Percentiles rank a stretch among this genome's conserved stretches.
These are phyloP conservation scores for Petrophora chlorosata DNA, from an alignment of 2,888 invertebrate species.

Conservation along the genomic window DNA sequence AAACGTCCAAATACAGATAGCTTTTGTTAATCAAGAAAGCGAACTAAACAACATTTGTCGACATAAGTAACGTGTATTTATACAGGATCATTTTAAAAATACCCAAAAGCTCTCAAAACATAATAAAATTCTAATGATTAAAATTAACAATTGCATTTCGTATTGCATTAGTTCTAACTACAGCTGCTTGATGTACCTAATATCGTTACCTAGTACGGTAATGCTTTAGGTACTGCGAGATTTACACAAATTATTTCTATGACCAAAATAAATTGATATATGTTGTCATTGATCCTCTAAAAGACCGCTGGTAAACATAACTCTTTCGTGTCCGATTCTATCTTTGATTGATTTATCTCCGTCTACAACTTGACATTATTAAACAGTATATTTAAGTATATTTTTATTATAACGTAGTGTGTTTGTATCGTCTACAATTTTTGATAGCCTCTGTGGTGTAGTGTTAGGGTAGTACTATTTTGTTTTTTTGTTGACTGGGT, in stretches of 20 bases:
- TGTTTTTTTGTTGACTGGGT: too few species aligned
- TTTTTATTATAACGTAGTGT: background rate
- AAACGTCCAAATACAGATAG: too few species aligned
- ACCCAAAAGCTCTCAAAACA: too few species aligned
- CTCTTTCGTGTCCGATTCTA: conserved; percentile 19
- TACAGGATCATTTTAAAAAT: too few species aligned
- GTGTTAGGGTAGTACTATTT: too few species aligned
- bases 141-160: too few species aligned
- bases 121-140: too few species aligned
- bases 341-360: conserved; percentile 17
- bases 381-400: conserved; percentile 1
- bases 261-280: conserved; percentile 14
- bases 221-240: conserved; percentile 14
- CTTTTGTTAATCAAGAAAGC: too few species aligned
- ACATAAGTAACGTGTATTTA: too few species aligned
- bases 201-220: too few species aligned
- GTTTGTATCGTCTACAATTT: background rate
- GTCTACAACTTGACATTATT: conserved; percentile 11
- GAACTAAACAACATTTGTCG: too few species aligned
- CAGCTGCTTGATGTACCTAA: background rate
- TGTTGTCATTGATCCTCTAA: conserved; percentile 20
- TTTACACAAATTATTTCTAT: conserved; percentile 17
- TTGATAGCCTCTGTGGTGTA: too few species aligned
- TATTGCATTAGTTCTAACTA: background rate
- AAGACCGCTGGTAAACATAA: conserved; percentile 10